phyloP scores from a whole-genome alignment of 1,140 invertebrate genomes.

The Anoplophora glabripennis region DNA sequence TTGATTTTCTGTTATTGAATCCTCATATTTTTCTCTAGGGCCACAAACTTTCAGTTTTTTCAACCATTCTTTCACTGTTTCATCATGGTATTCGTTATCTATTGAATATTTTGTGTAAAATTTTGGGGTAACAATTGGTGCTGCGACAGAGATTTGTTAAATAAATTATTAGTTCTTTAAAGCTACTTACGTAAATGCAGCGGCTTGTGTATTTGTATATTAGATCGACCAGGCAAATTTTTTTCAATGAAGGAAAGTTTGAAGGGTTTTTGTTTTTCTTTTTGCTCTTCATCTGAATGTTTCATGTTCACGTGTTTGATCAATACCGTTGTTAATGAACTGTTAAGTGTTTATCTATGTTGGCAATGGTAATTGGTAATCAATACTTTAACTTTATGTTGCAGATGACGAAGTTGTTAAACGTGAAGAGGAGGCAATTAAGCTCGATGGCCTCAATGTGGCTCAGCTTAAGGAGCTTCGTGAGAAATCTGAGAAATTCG shows the following conservation, averaged over 20 bases:
- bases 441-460: constrained; percentile 92
- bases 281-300: constrained; percentile 16
- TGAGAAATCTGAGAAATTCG: constrained; percentile 89
- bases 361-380: neutral
- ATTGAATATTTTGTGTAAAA: constrained; percentile 27
- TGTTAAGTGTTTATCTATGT: neutral
- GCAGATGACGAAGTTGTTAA: constrained; percentile 74
- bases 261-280: constrained; percentile 42
- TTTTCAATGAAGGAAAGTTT: constrained; percentile 45
- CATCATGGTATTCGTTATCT: constrained; percentile 18
- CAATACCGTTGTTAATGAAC: constrained; percentile 32
- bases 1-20: constrained; percentile 47
- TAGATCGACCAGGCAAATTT: constrained; percentile 42
- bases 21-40: constrained; percentile 39
- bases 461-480: constrained; percentile 90
- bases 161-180: neutral
- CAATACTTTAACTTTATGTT: constrained; percentile 25
- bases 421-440: constrained; percentile 95
- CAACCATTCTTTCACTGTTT: constrained; percentile 27
- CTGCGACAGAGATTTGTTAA: constrained; percentile 22
- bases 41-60: constrained; percentile 33
- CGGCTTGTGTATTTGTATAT: constrained; percentile 42
- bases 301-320: constrained; percentile 37
- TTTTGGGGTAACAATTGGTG: constrained; percentile 29
- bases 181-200: constrained; percentile 34